A percentile compares a stretch with the other conserved stretches of the same genome.
These are phyloP conservation scores for Boulengeromyrus knoepffleri DNA, from an alignment of 2,113 vertebrate species.

Conservation along the genomic window DNA sequence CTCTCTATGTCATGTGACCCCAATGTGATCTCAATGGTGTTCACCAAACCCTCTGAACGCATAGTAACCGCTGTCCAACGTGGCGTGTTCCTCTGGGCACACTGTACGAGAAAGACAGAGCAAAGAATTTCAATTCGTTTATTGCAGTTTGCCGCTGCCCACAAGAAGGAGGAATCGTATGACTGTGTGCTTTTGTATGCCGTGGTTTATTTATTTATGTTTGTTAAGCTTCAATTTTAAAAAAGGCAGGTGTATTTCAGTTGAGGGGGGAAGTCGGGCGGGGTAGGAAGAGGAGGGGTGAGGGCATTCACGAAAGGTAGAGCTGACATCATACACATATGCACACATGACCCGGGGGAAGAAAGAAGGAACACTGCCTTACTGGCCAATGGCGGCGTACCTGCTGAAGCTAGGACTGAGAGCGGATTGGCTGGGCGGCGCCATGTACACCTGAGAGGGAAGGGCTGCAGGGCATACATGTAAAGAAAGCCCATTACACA, in stretches of 20 bases:
- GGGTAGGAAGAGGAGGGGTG: slow-evolving; percentile 18
- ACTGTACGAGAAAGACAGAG: background rate
- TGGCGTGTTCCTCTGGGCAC: background rate
- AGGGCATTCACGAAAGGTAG: slow-evolving; percentile 33
- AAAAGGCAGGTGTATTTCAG: slow-evolving; percentile 31
- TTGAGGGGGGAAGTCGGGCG: slow-evolving; percentile 24
- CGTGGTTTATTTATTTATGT: slow-evolving; percentile 21
- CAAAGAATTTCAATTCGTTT: background rate
- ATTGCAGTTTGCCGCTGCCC: background rate
- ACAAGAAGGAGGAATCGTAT: background rate
- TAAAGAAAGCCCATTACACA: slow-evolving; percentile 70
- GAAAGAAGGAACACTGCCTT: slow-evolving; percentile 23
- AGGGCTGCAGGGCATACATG: slow-evolving; percentile 69
- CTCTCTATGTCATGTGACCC: background rate
- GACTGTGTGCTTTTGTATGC: background rate
- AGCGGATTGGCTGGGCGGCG: slow-evolving; percentile 60
- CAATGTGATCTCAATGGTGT: background rate
- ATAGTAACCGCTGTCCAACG: background rate
- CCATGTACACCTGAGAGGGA: slow-evolving; percentile 74
- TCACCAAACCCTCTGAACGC: background rate
- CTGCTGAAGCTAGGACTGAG: slow-evolving; percentile 50
- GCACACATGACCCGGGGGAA: slow-evolving; percentile 26
- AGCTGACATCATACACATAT: slow-evolving; percentile 34
- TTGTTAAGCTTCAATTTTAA: slow-evolving; percentile 21
- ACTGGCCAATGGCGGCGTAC: slow-evolving; percentile 72